A percentile compares a stretch with the other conserved stretches of the same genome.
Evolutionary conservation across 1,140 invertebrate species (phyloP).

Genomic region (Drosophila melanogaster): Release_6_plus_ISO1_MT NT_033777.3:10155001-10155500

Average conservation of each 20-base stretch:
- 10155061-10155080: conserved; percentile 26
- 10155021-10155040: conserved; percentile 21
- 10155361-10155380: no score
- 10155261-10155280: neutral
- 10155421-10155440: no score
- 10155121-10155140: conserved; percentile 31
- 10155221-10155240: neutral
- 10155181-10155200: conserved; percentile 19
- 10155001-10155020: conserved; percentile 42
- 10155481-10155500: neutral
- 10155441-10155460: no score
- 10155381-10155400: no score
- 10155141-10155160: conserved; percentile 15
- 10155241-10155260: neutral
- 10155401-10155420: no score
- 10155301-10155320: no score
- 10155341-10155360: no score
- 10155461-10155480: neutral
- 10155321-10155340: no score
- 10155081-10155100: conserved; percentile 31
- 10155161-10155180: conserved; percentile 7
- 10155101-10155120: conserved; percentile 44
- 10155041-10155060: conserved; percentile 38
- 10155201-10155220: neutral
- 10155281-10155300: neutral